phyloP scores from a whole-genome alignment of 2,888 invertebrate genomes.

The Callyntrura guangdongensis region DNA sequence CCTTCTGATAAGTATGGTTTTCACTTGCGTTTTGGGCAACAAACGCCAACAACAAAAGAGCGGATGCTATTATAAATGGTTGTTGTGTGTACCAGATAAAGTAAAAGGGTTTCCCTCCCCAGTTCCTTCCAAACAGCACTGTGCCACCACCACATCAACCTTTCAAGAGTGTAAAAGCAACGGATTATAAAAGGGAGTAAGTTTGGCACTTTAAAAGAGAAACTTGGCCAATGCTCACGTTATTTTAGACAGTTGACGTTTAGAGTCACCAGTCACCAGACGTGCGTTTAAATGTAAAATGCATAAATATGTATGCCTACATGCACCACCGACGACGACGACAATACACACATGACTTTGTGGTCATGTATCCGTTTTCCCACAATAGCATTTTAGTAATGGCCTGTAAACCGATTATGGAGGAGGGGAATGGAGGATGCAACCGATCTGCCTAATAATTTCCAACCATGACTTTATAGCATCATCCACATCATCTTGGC shows the following conservation, averaged over 20 bases:
- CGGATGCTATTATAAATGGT: conserved; percentile 49
- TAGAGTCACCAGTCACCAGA: background rate
- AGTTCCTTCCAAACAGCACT: background rate
- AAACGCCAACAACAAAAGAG: conserved; percentile 45
- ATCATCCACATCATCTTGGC: conserved; percentile 52
- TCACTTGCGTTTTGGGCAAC: conserved; percentile 28
- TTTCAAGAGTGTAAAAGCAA: conserved; percentile 12
- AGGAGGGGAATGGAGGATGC: conserved; percentile 26
- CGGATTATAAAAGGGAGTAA: background rate
- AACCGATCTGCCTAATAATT: conserved; percentile 70
- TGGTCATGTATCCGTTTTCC: background rate
- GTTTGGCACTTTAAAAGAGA: conserved; percentile 24
- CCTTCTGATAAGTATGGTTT: conserved; percentile 2
- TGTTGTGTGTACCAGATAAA: conserved; percentile 48
- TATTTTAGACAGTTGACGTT: conserved; percentile 34
- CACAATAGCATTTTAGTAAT: conserved; percentile 27
- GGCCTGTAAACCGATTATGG: conserved; percentile 71
- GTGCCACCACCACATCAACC: background rate
- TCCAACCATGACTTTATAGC: background rate
- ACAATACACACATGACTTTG: too few species aligned
- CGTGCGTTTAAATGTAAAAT: too few species aligned
- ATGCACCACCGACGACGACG: too few species aligned
- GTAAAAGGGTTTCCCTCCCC: conserved; percentile 1
- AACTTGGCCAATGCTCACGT: conserved; percentile 36
- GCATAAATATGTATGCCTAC: background rate